Evolutionary conservation across 35 echinoderm and acorn worm genomes (phyloP).

Genomic region (Chiridota heheva): DNA sequence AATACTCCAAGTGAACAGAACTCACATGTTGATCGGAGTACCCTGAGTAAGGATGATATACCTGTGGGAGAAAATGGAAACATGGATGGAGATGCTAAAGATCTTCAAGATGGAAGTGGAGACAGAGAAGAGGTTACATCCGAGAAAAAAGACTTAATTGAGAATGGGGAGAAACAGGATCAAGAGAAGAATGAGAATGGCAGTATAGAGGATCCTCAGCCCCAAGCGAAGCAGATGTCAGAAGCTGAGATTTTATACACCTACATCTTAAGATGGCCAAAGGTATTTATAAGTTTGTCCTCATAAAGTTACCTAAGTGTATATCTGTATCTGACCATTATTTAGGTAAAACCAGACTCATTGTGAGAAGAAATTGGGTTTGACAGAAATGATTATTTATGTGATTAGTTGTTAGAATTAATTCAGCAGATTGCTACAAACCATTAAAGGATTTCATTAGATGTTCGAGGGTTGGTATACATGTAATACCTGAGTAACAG

Average conservation of each 20-base stretch:
- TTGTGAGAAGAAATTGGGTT: conserved; percentile 9
- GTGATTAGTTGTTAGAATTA: neutral
- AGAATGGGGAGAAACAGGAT: neutral
- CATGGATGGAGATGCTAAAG: conserved; percentile 12
- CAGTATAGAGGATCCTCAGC: neutral
- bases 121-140: neutral
- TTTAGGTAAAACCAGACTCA: neutral
- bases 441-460: neutral
- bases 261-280: conserved; percentile 66
- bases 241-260: conserved; percentile 36
- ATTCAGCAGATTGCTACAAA: neutral
- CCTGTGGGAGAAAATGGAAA: too few relatives aligned
- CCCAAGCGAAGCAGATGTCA: conserved; percentile 21
- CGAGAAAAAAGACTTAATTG: neutral
- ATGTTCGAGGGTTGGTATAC: neutral
- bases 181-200: conserved; percentile 6
- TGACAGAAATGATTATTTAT: neutral
- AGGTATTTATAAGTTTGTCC: conserved; percentile 40
- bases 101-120: conserved; percentile 18
- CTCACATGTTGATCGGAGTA: too few relatives aligned
- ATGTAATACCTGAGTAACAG: too few relatives aligned
- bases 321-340: neutral
- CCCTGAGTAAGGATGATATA: too few relatives aligned
- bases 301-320: neutral
- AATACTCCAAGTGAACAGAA: too few relatives aligned